A percentile compares a stretch with the other conserved stretches of the same genome.
Conservation (phyloP, 2,113 vertebrate genomes). For the Eptesicus fuscus region DNA sequence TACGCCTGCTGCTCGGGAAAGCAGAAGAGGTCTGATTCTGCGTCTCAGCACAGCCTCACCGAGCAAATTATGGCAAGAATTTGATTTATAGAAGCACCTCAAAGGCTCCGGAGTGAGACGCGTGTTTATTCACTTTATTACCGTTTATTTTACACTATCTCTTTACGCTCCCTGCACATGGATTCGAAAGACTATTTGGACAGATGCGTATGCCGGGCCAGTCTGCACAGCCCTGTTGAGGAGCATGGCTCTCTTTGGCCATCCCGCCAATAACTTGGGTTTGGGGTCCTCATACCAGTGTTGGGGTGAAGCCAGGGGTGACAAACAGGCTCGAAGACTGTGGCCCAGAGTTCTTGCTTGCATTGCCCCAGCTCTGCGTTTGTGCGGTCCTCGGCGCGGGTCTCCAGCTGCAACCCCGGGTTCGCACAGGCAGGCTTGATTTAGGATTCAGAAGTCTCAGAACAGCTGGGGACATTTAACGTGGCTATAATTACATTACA, state of each 20-base stretch:
- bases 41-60: conserved; percentile 24
- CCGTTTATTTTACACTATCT: conserved; percentile 70
- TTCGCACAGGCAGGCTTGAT: background rate
- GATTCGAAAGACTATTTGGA: conserved; percentile 66
- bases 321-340: background rate
- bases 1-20: conserved; percentile 54
- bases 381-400: accelerated
- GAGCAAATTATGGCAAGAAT: conserved; percentile 65
- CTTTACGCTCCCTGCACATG: conserved; percentile 69
- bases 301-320: background rate
- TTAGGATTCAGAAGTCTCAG: conserved; percentile 47
- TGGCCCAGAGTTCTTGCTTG: background rate
- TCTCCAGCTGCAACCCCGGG: conserved; percentile 18
- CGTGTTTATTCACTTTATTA: conserved; percentile 65
- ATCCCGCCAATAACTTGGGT: background rate
- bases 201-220: conserved; percentile 46
- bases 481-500: conserved; percentile 54
- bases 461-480: conserved; percentile 72
- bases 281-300: background rate
- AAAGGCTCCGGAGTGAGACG: conserved; percentile 54
- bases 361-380: background rate
- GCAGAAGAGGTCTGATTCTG: conserved; percentile 49
- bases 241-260: background rate
- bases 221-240: conserved; percentile 13
- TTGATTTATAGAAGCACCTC: conserved; percentile 69